Conservation (phyloP, 2,797 vertebrate species). For the Protonibea diacanthus region DNA sequence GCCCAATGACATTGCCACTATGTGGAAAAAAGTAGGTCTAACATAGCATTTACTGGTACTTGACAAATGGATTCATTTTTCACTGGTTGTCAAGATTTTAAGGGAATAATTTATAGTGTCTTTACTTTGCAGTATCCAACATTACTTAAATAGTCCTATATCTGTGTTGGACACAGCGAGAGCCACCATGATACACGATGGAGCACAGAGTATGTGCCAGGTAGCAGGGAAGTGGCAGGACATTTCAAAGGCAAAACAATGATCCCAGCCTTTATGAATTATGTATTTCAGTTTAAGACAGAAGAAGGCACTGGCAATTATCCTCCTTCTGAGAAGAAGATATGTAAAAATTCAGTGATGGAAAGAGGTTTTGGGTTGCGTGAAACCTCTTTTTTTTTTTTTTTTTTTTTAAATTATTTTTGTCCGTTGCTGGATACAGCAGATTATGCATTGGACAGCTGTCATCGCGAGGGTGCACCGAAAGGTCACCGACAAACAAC, state of each 20-base stretch:
- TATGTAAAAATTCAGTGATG: not conserved
- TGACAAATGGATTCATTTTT: constrained; percentile 20
- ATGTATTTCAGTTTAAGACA: constrained; percentile 37
- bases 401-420: not conserved
- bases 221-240: not conserved
- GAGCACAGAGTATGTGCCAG: not conserved
- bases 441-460: not conserved
- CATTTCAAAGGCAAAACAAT: constrained; percentile 45
- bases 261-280: constrained; percentile 35
- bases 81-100: not conserved
- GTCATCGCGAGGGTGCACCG: not conserved
- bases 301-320: constrained; percentile 4
- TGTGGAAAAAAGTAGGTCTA: not conserved
- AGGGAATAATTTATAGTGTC: not conserved
- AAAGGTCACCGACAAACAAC: constrained; percentile 12
- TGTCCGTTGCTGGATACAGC: not conserved
- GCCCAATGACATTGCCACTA: constrained; percentile 5
- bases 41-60: constrained; percentile 12
- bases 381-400: not conserved
- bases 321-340: constrained; percentile 7
- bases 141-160: not conserved
- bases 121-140: constrained; percentile 3
- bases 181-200: not conserved
- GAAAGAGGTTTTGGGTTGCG: not conserved
- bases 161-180: not conserved